phyloP scores from a whole-genome alignment of 1,140 invertebrate genomes.

The Sinella curviseta region DNA sequence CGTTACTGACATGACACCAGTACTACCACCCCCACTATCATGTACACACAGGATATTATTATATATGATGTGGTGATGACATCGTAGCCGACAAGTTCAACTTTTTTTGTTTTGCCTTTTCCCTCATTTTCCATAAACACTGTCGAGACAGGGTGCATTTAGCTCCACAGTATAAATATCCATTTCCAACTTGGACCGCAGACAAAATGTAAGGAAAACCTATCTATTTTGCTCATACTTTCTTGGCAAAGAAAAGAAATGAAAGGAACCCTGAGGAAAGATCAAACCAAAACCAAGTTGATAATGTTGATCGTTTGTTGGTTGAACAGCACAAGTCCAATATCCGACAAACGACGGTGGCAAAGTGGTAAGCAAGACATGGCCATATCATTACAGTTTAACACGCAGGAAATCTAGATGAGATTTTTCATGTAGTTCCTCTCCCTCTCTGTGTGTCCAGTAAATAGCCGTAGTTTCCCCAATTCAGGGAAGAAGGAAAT shows the following conservation, averaged over 20 bases:
- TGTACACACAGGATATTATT: neutral
- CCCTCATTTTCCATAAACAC: neutral
- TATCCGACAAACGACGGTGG: neutral
- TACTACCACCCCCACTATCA: too few species aligned
- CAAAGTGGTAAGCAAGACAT: slow-evolving; percentile 12
- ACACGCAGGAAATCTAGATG: slow-evolving; percentile 20
- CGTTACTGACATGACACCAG: neutral
- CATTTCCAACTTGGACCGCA: neutral
- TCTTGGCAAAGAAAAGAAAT: neutral
- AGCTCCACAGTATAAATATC: neutral
- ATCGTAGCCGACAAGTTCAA: neutral
- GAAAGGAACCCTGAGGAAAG: neutral
- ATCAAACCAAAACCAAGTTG: neutral
- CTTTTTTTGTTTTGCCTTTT: neutral
- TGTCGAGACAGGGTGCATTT: neutral
- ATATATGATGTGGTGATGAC: neutral
- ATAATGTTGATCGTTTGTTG: neutral
- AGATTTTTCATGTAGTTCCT: slow-evolving; percentile 14
- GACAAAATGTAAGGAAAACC: neutral
- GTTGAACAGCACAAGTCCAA: neutral
- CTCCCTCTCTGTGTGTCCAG: neutral
- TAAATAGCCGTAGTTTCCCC: neutral
- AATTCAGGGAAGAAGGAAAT: neutral
- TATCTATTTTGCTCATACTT: neutral
- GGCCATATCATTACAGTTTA: slow-evolving; percentile 13